Percentiles rank a stretch among this genome's conserved stretches.
Conservation (phyloP, 1,140 invertebrate genomes). For the Scylla paramamosain region DNA sequence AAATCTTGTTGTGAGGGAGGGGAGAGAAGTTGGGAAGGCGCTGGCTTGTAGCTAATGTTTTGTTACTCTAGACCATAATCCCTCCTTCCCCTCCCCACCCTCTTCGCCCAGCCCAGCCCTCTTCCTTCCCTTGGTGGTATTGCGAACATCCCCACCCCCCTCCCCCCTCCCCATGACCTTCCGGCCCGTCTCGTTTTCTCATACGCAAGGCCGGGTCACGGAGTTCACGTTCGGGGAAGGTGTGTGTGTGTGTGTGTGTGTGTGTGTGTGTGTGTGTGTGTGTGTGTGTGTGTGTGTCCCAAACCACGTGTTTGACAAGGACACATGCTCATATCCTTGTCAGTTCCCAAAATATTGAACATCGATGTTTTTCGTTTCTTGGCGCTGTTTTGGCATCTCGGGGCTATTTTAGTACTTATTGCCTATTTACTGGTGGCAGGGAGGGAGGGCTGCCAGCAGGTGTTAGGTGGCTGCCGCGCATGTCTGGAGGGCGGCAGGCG, state of each 20-base stretch:
- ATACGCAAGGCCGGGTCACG: background rate
- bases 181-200: background rate
- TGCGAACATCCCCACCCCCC: background rate
- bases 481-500: background rate
- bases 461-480: background rate
- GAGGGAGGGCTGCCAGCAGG: background rate
- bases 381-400: background rate
- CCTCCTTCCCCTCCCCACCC: background rate
- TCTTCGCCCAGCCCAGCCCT: no score
- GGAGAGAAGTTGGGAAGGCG: background rate
- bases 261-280: constrained; percentile 44
- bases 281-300: constrained; percentile 6
- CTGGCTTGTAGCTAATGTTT: background rate
- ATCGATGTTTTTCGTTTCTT: background rate
- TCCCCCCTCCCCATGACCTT: background rate
- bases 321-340: background rate
- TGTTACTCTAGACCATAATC: background rate
- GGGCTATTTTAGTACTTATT: background rate
- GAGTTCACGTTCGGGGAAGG: background rate
- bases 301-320: background rate
- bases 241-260: constrained; percentile 39
- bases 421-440: background rate
- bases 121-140: background rate
- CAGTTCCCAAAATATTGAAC: constrained; percentile 2
- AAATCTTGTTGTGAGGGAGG: background rate